Percentiles rank a stretch among this genome's conserved stretches.
phyloP scores from a whole-genome alignment of 2,888 invertebrate genomes.

The Tetheella fluctuosa region DNA sequence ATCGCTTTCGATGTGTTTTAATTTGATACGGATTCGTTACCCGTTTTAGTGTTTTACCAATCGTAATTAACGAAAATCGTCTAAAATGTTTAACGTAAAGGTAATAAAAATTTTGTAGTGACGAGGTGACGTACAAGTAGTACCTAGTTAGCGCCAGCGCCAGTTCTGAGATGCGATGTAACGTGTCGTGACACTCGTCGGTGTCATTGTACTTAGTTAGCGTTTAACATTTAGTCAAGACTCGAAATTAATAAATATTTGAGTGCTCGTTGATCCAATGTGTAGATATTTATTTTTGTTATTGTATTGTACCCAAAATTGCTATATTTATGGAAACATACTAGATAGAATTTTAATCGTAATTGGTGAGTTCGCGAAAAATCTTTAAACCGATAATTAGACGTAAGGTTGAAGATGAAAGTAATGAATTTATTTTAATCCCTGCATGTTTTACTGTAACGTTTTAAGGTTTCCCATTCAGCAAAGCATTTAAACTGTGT shows the following conservation, averaged over 20 bases:
- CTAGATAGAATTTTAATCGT: slow-evolving; percentile 59
- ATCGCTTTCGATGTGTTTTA: slow-evolving; percentile 67
- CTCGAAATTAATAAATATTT: slow-evolving; percentile 71
- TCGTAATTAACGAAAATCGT: slow-evolving; percentile 45
- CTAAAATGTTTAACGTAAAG: slow-evolving; percentile 55
- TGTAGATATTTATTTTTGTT: slow-evolving; percentile 85
- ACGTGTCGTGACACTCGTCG: slow-evolving; percentile 43
- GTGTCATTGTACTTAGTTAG: slow-evolving; percentile 81
- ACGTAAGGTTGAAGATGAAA: slow-evolving; percentile 34
- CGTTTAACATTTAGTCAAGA: slow-evolving; percentile 74
- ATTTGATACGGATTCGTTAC: slow-evolving; percentile 61
- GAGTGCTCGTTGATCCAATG: slow-evolving; percentile 80
- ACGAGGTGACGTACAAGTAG: slow-evolving; percentile 37
- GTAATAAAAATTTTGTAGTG: slow-evolving; percentile 30
- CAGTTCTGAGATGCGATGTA: neutral
- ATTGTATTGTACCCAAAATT: slow-evolving; percentile 79
- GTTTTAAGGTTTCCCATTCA: slow-evolving; percentile 54
- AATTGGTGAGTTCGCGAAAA: slow-evolving; percentile 45
- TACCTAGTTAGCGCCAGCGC: slow-evolving; percentile 11
- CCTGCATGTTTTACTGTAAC: slow-evolving; percentile 43
- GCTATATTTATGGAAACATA: slow-evolving; percentile 72
- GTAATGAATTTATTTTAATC: slow-evolving; percentile 36
- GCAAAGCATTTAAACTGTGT: slow-evolving; percentile 74
- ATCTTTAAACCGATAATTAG: slow-evolving; percentile 41
- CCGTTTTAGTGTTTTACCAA: slow-evolving; percentile 58